Evolutionary conservation across 2,797 vertebrate genomes (phyloP), one percentile per base, ranked within the genome.

Genomic region (Peromyscus attwateri): DNA sequence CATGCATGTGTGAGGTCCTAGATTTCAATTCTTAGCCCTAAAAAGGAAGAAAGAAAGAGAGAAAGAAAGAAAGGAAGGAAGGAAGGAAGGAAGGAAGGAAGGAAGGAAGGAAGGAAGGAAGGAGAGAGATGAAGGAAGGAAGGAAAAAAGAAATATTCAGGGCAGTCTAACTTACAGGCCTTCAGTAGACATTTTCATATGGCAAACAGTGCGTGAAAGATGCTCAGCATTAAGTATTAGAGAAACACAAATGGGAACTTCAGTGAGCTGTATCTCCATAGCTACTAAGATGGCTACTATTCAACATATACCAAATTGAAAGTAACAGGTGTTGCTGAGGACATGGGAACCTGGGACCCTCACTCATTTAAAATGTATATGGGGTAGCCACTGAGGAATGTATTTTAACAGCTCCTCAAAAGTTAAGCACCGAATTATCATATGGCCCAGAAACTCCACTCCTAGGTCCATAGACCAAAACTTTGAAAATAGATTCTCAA

Each of bases 331-430:
- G 13, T 46, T 40, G 37, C 9, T n/a, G 60, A 92, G 37, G 37
- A 60, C 9, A 0, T 60, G 19, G n/a, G 71, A 40, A 70, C 40
- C 29, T 55, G 11, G 49, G 89, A 52, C 21, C 25, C 16, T 87
- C n/a, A 60, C 19, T 37, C 3, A 49, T 37, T 62, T 91, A 21
- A 23, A 83, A 64, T 64, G 40, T 31, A 76, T 90, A 88, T 66
- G 60, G 43, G 1, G 9, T 27, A 57, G 27, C 14, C 14, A 62
- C 29, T 27, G 25, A 89, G 57, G 37, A 91, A 75, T 49, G 68
- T 12, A 13, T 60, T 83, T 80, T 83, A 85, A 88, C 34, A 73
- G 60, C 29, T 68, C 49, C 64, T 95, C 93, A 80, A 84, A 92
- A 94, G 80, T 52, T 80, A 84, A 80, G 57, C 40, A 66, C 17